phyloP scores from a whole-genome alignment of 2,113 vertebrate species.

The Siniperca knerii region DNA sequence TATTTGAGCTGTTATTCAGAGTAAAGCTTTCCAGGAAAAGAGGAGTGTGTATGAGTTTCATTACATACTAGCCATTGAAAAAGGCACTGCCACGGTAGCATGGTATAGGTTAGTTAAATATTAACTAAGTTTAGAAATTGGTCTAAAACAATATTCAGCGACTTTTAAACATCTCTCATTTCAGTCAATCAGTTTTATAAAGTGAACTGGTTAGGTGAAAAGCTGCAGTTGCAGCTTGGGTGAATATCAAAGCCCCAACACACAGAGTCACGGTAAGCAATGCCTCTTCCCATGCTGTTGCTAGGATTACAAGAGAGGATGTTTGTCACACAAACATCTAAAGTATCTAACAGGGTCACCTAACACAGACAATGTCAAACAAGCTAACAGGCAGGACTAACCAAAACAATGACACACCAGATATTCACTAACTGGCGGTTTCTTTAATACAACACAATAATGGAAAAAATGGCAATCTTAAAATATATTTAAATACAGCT shows the following conservation, averaged over 20 bases:
- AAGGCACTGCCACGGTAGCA: neutral
- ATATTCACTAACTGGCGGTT: neutral
- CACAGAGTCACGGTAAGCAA: neutral
- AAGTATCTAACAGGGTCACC: neutral
- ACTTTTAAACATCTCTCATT: neutral
- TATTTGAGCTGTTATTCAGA: slow-evolving; percentile 8
- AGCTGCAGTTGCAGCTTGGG: slow-evolving; percentile 5
- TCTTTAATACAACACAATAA: neutral
- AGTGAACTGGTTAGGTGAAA: neutral
- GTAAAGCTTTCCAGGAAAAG: slow-evolving; percentile 4
- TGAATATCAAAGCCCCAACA: slow-evolving; percentile 35
- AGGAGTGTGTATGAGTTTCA: neutral
- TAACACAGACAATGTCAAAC: neutral
- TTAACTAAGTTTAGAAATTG: neutral
- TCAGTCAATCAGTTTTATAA: neutral
- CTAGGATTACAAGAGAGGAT: neutral
- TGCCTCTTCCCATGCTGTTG: slow-evolving; percentile 3
- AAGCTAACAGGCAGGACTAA: neutral
- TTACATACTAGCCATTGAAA: neutral
- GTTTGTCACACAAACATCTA: neutral
- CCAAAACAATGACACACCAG: neutral
- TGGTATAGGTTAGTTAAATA: neutral
- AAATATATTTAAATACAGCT: slow-evolving; percentile 6
- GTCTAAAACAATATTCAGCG: neutral
- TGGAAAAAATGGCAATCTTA: rapidly evolving